These are phyloP conservation scores for Mesodorylaimus sp. DNA, from an alignment of 2,888 invertebrate genomes.

Conservation along the genomic window DNA sequence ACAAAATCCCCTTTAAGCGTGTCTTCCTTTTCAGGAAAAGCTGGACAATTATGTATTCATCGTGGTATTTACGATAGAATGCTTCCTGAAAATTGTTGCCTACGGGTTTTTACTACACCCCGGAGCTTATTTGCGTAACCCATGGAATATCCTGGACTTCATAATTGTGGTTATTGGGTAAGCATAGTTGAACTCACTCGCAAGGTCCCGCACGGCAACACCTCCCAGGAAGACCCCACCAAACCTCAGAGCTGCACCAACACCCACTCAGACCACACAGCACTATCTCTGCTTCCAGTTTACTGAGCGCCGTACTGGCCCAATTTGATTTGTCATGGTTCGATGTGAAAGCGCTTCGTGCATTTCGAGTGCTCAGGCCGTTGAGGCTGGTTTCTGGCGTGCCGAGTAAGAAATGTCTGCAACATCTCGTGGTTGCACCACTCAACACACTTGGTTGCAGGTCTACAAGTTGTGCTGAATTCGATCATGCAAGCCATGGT, in stretches of 20 bases:
- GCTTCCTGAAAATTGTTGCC: conserved; percentile 96
- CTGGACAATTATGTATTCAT: conserved; percentile 95
- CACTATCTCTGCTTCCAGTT: no score
- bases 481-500: conserved; percentile 99
- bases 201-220: no score
- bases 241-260: no score
- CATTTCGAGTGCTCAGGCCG: conserved; percentile 91
- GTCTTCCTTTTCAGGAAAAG: conserved; percentile 75
- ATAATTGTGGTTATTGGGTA: conserved; percentile 97
- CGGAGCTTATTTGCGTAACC: conserved; percentile 92
- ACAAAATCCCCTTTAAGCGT: no score
- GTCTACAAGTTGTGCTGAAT: conserved; percentile 96
- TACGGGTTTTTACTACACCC: conserved; percentile 91
- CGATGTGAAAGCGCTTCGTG: conserved; percentile 94
- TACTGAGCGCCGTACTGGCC: no score
- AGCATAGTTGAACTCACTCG: no score
- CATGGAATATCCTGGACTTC: conserved; percentile 68
- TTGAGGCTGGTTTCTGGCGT: conserved; percentile 93
- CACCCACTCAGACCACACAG: no score
- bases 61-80: conserved; percentile 95
- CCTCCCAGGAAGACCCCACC: no score
- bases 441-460: conserved; percentile 38
- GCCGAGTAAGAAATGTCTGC: conserved; percentile 96
- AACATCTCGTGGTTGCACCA: no score
- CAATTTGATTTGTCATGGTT: no score